phyloP scores from a whole-genome alignment of 2,888 invertebrate genomes.

The Bugulina stolonifera region DNA sequence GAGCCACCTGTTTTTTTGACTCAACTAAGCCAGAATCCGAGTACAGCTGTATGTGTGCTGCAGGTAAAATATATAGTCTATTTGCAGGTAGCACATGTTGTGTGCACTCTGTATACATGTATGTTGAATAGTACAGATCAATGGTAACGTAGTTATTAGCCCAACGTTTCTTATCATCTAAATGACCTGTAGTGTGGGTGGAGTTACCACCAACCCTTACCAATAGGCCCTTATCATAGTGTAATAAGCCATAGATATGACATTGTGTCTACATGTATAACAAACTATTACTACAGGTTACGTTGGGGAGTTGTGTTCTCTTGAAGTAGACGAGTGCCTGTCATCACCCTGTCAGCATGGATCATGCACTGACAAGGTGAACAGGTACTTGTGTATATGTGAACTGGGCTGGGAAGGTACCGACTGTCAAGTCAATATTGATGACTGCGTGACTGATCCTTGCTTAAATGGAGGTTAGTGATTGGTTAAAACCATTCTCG shows the following conservation, averaged over 20 bases:
- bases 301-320: background rate
- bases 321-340: background rate
- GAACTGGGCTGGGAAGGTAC: background rate
- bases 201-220: too few relatives aligned
- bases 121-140: too few relatives aligned
- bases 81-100: too few relatives aligned
- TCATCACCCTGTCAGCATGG: background rate
- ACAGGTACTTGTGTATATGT: background rate
- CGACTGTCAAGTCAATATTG: background rate
- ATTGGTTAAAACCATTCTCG: too few relatives aligned
- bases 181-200: too few relatives aligned
- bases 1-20: slow-evolving; percentile 1
- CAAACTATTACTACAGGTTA: too few relatives aligned
- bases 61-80: background rate
- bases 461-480: background rate
- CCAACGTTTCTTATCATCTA: too few relatives aligned
- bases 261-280: too few relatives aligned
- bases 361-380: background rate
- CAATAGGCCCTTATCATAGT: too few relatives aligned
- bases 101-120: too few relatives aligned
- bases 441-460: background rate
- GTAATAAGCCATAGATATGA: too few relatives aligned
- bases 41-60: background rate
- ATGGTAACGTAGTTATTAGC: too few relatives aligned
- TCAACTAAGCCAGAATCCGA: background rate